phyloP scores from a whole-genome alignment of 2,888 invertebrate genomes.

The Thera obeliscata region DNA sequence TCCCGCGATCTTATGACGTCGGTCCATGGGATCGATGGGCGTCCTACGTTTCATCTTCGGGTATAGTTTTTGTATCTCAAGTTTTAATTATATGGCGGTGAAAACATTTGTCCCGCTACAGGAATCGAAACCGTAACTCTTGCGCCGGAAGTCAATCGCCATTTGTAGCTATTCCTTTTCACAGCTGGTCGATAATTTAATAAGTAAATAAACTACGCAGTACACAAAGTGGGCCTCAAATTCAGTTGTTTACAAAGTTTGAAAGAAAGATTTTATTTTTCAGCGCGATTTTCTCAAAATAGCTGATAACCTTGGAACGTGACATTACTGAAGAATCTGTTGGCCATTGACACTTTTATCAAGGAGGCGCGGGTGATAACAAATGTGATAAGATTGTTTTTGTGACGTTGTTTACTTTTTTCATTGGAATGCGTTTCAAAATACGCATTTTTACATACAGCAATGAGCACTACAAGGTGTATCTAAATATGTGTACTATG shows the following conservation, averaged over 20 bases:
- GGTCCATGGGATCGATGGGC: no score
- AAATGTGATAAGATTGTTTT: constrained; percentile 41
- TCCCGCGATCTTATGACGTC: no score
- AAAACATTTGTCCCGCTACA: no score
- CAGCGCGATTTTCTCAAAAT: constrained; percentile 1
- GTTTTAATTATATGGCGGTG: no score
- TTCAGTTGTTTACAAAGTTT: background rate
- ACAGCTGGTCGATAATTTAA: background rate
- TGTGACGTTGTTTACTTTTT: constrained; percentile 6
- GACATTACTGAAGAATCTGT: constrained; percentile 45
- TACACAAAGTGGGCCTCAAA: background rate
- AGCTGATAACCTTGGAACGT: constrained; percentile 42
- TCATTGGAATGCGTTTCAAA: constrained; percentile 21
- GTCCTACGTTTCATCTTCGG: no score
- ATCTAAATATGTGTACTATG: no score
- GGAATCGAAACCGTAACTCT: background rate
- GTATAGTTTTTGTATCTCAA: no score
- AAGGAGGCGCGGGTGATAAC: constrained; percentile 38
- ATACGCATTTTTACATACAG: background rate
- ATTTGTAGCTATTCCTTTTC: no score
- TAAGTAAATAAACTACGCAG: background rate
- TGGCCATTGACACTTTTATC: constrained; percentile 53
- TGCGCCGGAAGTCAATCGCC: no score
- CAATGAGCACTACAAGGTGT: background rate
- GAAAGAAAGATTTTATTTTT: background rate